These are phyloP conservation scores for Epinephelus coioides DNA, from an alignment of 2,797 vertebrate genomes.

Conservation along the genomic window DNA sequence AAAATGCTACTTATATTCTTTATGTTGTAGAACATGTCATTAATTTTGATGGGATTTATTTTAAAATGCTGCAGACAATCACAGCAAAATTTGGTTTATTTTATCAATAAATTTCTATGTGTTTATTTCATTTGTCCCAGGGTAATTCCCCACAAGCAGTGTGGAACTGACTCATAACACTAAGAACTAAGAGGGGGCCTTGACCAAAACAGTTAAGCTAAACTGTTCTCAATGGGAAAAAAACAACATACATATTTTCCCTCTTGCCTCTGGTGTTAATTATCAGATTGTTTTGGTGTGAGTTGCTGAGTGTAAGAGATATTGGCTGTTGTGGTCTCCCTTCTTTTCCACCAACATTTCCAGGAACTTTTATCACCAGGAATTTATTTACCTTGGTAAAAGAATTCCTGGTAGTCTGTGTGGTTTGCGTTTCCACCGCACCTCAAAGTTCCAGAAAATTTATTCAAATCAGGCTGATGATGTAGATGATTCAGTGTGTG, in stretches of 20 bases:
- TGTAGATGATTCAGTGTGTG: too few relatives aligned
- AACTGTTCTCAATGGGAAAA: not conserved
- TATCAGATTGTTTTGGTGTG: too few relatives aligned
- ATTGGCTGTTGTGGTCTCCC: too few relatives aligned
- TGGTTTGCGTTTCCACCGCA: too few relatives aligned
- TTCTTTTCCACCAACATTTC: too few relatives aligned
- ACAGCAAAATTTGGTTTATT: slow-evolving; percentile 12
- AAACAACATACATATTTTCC: not conserved
- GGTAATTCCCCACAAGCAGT: not conserved
- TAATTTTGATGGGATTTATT: slow-evolving; percentile 36
- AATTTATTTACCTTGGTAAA: too few relatives aligned
- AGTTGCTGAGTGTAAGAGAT: too few relatives aligned
- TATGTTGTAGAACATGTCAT: slow-evolving; percentile 15
- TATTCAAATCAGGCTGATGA: too few relatives aligned
- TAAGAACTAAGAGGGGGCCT: not conserved
- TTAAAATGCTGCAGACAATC: slow-evolving; percentile 33
- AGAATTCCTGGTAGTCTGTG: too few relatives aligned
- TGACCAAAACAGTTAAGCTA: not conserved
- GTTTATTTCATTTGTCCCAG: slow-evolving; percentile 8
- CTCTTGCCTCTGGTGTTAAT: too few relatives aligned
- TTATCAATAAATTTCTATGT: slow-evolving; percentile 7
- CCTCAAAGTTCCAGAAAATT: too few relatives aligned
- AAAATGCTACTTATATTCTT: slow-evolving; percentile 12
- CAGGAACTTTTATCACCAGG: too few relatives aligned
- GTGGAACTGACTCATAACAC: not conserved